These are phyloP conservation scores for Macquaria australasica DNA, from an alignment of 2,113 vertebrate genomes.

Conservation along the genomic window DNA sequence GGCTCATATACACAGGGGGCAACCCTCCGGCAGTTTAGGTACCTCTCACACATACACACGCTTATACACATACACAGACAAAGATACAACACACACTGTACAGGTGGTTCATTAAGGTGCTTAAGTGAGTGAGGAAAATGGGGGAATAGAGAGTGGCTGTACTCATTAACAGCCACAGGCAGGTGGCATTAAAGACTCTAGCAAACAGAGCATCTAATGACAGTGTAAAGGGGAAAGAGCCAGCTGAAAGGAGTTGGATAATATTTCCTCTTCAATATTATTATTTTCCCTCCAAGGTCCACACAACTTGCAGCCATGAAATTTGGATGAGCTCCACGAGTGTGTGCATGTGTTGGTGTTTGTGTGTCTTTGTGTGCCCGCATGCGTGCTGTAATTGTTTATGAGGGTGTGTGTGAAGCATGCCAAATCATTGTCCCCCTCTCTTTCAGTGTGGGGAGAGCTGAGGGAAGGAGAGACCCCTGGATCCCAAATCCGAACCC, in stretches of 20 bases:
- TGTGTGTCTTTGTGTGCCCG: conserved; percentile 31
- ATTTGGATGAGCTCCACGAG: conserved; percentile 46
- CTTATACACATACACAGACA: conserved; percentile 13
- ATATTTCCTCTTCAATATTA: conserved; percentile 45
- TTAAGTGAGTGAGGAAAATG: conserved; percentile 58
- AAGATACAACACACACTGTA: conserved; percentile 36
- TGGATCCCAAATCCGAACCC: conserved; percentile 59
- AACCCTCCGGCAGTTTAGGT: conserved; percentile 37
- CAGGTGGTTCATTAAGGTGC: conserved; percentile 75
- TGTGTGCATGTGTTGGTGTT: conserved; percentile 11
- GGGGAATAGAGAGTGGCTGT: conserved; percentile 44
- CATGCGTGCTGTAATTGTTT: conserved; percentile 49
- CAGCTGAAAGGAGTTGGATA: conserved; percentile 31
- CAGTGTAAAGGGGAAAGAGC: neutral
- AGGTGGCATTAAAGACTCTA: conserved; percentile 49
- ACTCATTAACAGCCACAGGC: conserved; percentile 66
- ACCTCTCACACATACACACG: conserved; percentile 5
- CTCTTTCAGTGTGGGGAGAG: conserved; percentile 35
- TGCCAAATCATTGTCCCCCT: conserved; percentile 65
- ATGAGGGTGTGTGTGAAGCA: conserved; percentile 55
- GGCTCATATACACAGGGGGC: conserved; percentile 53
- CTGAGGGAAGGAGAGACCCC: conserved; percentile 61
- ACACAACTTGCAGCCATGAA: conserved; percentile 43
- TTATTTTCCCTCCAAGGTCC: conserved; percentile 33
- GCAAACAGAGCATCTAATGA: conserved; percentile 42